Evolutionary conservation across 2,888 invertebrate species (phyloP).

Genomic region (Pseudanteris insignis): DNA sequence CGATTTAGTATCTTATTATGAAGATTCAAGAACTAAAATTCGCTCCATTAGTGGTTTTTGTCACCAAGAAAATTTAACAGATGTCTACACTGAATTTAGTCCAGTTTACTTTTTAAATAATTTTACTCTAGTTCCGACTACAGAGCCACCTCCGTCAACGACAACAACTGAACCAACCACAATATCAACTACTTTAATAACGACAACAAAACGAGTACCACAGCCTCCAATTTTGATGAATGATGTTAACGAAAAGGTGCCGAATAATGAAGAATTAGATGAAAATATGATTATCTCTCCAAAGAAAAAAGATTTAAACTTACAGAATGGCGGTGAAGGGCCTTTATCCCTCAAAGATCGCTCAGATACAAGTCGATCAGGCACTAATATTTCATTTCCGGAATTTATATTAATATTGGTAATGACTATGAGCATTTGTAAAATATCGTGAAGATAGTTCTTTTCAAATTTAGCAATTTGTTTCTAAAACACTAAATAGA

Average conservation of each 20-base stretch:
- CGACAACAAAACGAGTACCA: slow-evolving; percentile 31
- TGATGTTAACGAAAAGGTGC: slow-evolving; percentile 51
- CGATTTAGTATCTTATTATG: slow-evolving; percentile 76
- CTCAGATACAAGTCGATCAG: slow-evolving; percentile 42
- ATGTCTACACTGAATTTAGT: slow-evolving; percentile 78
- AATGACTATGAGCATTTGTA: slow-evolving; percentile 31
- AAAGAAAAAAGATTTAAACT: slow-evolving; percentile 63
- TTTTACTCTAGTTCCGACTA: slow-evolving; percentile 81
- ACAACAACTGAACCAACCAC: slow-evolving; percentile 66
- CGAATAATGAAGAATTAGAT: slow-evolving; percentile 58
- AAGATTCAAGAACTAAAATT: slow-evolving; percentile 71
- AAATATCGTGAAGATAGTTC: slow-evolving; percentile 58
- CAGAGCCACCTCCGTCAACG: slow-evolving; percentile 71
- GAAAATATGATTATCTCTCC: slow-evolving; percentile 64
- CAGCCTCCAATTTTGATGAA: slow-evolving; percentile 40
- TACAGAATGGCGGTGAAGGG: slow-evolving; percentile 63
- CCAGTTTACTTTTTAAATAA: slow-evolving; percentile 81
- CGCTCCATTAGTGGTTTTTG: slow-evolving; percentile 73
- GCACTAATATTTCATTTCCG: slow-evolving; percentile 6
- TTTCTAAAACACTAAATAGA: too few species aligned
- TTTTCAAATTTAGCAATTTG: too few species aligned
- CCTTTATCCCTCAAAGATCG: slow-evolving; percentile 58
- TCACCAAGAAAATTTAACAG: slow-evolving; percentile 74
- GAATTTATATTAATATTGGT: slow-evolving; percentile 12
- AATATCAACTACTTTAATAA: slow-evolving; percentile 61